Evolutionary conservation across 2,797 vertebrate species (phyloP), one percentile per base, ranked within the genome.

Genomic region (Diglossa cyanea): DNA sequence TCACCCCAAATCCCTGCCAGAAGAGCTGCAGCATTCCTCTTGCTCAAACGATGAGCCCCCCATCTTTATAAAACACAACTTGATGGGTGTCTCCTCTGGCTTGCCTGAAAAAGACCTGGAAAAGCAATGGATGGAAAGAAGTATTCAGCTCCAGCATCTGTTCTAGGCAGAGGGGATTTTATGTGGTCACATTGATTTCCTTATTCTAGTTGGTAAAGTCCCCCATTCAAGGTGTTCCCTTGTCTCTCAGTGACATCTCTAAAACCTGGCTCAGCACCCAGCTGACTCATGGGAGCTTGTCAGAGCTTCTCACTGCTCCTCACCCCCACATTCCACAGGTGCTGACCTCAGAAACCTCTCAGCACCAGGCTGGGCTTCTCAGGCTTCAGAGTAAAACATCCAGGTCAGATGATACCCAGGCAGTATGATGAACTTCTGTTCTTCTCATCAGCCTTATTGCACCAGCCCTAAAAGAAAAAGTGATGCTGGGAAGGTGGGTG

Each of bases 221-320:
- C 54, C 44, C 45, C 3, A 0, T 25, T 51, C 26, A 55, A 65
- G 18, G 35, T 13, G 10, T 37, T 48, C 26, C 10, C 17, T 39
- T 76, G 53, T 28, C 66, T 54, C 76, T 18, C 51, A 54, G 31
- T 1, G 1, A 20, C 40, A 18, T 58, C 53, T 70, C 45, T n/a
- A n/a, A 84, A 76, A 48, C 4, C 37, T 68, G 33, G 39, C 35
- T 86, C 17, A 71, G n/a, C 37, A 60, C 19, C 14, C 63, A 72
- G 45, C 23, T 17, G 17, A 47, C 15, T 33, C 7, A 2, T 0
- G 0, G 50, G 53, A 71, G 26, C 15, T 13, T 16, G 17, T 28
- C 40, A 83, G 53, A 67, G n/a, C 39, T 86, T 66, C 19, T 47
- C n/a, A 20, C 11, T n/a, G 17, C 39, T 81, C 57, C 21, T 60